Evolutionary conservation across 2,113 vertebrate species (phyloP), one percentile per base, ranked within the genome.

Genomic region (Bucco capensis): DNA sequence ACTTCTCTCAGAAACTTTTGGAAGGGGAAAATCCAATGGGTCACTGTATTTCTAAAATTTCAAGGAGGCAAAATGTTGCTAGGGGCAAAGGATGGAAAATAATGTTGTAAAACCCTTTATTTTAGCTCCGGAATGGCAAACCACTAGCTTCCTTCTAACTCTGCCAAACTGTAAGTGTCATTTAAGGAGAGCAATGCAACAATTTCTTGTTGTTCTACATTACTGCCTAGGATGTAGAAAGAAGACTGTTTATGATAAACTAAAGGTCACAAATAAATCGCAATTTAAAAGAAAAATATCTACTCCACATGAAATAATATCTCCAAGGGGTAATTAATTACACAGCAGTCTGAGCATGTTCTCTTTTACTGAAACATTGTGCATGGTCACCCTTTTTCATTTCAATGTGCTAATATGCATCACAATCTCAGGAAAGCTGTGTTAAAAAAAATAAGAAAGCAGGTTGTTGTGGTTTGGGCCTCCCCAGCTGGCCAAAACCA

Each of bases 241-340:
- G 66, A 85, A 30, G 64, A 73, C 46, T 42, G 8, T 88, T 93
- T 66, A 54, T 80, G 40, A 92, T 51, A 85, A 69, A 75, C 44
- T 72, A 90, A 93, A 96, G 71, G 83, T 92, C 75, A 82, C 19
- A 66, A 82, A 93, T 73, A 90, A 46, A 89, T 72, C 57, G 44
- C 58, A 92, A 81, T 82, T 84, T 76, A 95, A 88, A 69, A 79
- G 82, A 74, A 49, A 38, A 49, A 83, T 76, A 90, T 66, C 33
- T 62, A 54, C 19, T 72, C 47, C 66, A 66, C 31, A 8, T 57
- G 49, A 46, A 70, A 67, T 35, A 91, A n/a, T 90, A 78, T 83
- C 75, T 75, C 61, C 62, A 64, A 58, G 56, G 71, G 57, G 74
- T 70, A 93, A 85, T 92, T 95, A 90, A 96, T 81, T 94, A 86